phyloP scores from a whole-genome alignment of 2,888 invertebrate genomes.

The Monopis laevigella region DNA sequence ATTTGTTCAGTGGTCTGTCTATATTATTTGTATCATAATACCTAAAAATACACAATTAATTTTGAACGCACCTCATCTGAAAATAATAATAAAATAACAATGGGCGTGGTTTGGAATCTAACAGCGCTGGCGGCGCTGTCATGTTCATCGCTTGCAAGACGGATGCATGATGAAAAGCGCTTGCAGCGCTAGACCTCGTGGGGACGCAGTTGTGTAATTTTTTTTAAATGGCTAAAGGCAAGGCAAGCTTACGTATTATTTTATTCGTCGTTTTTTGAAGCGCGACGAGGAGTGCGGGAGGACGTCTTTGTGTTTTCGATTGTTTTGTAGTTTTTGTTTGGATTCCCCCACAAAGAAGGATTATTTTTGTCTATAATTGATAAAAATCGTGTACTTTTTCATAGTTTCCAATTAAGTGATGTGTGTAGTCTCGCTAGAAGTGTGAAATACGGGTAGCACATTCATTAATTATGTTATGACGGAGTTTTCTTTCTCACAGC shows the following conservation, averaged over 20 bases:
- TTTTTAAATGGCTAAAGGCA: slow-evolving; percentile 49
- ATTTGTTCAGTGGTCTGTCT: no score
- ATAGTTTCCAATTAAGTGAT: no score
- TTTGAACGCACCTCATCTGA: no score
- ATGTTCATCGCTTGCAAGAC: background rate
- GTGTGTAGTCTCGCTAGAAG: no score
- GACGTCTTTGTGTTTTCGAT: background rate
- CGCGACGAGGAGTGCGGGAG: slow-evolving; percentile 20
- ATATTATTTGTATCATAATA: no score
- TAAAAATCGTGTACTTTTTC: background rate
- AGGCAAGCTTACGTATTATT: slow-evolving; percentile 51
- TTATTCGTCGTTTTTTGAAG: slow-evolving; percentile 37
- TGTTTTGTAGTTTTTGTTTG: slow-evolving; percentile 29
- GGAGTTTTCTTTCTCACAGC: slow-evolving; percentile 47
- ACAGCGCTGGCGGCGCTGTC: slow-evolving; percentile 25
- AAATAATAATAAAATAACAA: slow-evolving; percentile 66
- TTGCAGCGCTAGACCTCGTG: slow-evolving; percentile 26
- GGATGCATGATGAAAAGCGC: slow-evolving; percentile 19
- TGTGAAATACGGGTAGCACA: no score
- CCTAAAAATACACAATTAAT: no score
- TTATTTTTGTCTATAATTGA: background rate
- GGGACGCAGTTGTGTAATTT: slow-evolving; percentile 50
- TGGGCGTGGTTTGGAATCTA: slow-evolving; percentile 34
- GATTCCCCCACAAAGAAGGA: slow-evolving; percentile 21
- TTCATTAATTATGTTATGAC: slow-evolving; percentile 62